Conservation (phyloP, 2,888 invertebrate genomes). For the Schrankia costaestrigalis region DNA sequence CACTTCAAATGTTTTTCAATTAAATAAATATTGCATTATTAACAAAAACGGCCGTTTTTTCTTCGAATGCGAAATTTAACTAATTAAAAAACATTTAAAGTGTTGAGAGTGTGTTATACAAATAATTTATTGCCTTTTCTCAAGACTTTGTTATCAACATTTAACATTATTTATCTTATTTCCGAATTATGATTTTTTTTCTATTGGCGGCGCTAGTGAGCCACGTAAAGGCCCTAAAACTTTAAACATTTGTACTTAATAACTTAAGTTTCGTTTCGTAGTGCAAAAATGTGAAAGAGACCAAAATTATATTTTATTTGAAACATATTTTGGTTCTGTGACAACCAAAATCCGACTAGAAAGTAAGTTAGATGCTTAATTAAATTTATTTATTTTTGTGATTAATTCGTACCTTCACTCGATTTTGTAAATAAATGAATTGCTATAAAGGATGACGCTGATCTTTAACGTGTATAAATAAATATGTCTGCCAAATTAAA, state of each 20-base stretch:
- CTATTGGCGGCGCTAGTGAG: no score
- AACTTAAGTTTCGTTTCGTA: conserved; percentile 51
- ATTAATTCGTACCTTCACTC: conserved; percentile 73
- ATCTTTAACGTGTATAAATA: conserved; percentile 77
- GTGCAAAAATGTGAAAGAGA: conserved; percentile 46
- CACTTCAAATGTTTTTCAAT: no score
- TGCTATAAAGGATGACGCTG: conserved; percentile 75
- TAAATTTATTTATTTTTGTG: conserved; percentile 73
- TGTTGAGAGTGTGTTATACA: no score
- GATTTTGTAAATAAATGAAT: conserved; percentile 74
- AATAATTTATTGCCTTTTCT: no score
- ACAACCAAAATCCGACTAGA: conserved; percentile 68
- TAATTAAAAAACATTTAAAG: no score
- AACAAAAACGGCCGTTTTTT: no score
- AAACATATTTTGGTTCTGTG: conserved; percentile 53
- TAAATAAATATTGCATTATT: no score
- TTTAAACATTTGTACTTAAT: conserved; percentile 59
- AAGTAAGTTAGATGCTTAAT: conserved; percentile 62
- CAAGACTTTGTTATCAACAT: no score
- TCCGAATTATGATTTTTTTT: no score
- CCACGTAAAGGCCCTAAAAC: no score
- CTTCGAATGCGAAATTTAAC: no score
- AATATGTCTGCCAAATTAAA: conserved; percentile 79
- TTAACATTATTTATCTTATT: no score
- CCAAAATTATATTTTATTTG: conserved; percentile 56